These are phyloP conservation scores for Rhinoptilus africanus DNA, from an alignment of 2,113 vertebrate genomes.

Conservation along the genomic window DNA sequence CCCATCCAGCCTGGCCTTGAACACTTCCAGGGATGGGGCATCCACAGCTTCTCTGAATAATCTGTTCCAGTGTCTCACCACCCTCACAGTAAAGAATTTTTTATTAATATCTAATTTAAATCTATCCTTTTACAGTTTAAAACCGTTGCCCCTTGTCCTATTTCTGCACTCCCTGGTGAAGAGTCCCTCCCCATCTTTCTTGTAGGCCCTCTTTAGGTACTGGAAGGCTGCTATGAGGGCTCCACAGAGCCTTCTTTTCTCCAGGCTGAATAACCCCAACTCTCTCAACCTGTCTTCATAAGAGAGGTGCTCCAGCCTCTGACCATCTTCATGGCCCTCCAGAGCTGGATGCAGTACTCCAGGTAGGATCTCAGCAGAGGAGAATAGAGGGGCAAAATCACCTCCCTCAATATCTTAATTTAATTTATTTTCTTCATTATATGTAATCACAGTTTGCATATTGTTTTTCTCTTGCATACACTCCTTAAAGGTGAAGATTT, in stretches of 20 bases:
- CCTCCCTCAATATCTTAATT: neutral
- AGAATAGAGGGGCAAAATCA: neutral
- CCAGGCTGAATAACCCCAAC: neutral
- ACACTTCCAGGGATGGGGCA: neutral
- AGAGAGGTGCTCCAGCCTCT: neutral
- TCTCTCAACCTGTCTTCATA: neutral
- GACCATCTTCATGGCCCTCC: neutral
- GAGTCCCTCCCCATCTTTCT: neutral
- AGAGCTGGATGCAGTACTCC: neutral
- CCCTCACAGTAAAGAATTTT: neutral
- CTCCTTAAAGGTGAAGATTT: neutral
- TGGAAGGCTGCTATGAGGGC: neutral
- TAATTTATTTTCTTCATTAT: neutral
- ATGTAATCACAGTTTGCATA: fast-evolving
- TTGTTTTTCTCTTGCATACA: neutral
- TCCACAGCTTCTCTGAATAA: neutral
- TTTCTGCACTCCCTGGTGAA: neutral
- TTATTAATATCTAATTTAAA: neutral
- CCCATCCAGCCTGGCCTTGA: neutral
- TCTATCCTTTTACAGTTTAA: neutral
- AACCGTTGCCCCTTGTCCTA: neutral
- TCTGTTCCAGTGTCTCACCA: neutral
- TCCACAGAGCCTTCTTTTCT: neutral
- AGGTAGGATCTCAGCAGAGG: neutral
- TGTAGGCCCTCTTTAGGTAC: neutral